Evolutionary conservation across 2,888 invertebrate species (phyloP).

Genomic region (Lithophane socia): DNA sequence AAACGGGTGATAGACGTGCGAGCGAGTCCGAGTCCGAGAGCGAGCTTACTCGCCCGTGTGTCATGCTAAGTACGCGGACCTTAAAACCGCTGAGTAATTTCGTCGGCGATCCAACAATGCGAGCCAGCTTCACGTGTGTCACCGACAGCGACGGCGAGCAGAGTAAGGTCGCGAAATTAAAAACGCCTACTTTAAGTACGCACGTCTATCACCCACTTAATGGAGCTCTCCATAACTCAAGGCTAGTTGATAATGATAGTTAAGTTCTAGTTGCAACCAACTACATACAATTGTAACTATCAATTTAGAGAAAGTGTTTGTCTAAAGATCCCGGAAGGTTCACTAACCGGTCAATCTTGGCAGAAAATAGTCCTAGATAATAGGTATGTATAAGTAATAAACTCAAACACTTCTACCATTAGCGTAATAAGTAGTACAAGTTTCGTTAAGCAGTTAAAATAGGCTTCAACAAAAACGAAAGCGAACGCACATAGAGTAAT

Average conservation of each 20-base stretch:
- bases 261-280: not conserved
- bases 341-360: not conserved
- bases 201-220: not conserved
- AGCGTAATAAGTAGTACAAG: not conserved
- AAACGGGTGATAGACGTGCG: too few species aligned
- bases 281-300: not conserved
- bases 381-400: not conserved
- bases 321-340: not conserved
- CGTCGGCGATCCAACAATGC: too few species aligned
- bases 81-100: too few species aligned
- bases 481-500: not conserved
- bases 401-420: not conserved
- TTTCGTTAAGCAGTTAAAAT: not conserved
- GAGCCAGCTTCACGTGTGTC: too few species aligned
- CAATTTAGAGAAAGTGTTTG: conserved; percentile 22
- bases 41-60: too few species aligned
- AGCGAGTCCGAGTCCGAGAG: too few species aligned
- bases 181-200: too few species aligned
- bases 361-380: not conserved
- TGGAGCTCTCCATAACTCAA: not conserved
- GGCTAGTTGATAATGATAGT: not conserved
- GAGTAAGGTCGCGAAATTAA: too few species aligned
- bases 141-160: too few species aligned
- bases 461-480: conserved; percentile 30
- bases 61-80: too few species aligned